Evolutionary conservation across 2,888 invertebrate genomes (phyloP).

Genomic region (Sicus ferrugineus): DNA sequence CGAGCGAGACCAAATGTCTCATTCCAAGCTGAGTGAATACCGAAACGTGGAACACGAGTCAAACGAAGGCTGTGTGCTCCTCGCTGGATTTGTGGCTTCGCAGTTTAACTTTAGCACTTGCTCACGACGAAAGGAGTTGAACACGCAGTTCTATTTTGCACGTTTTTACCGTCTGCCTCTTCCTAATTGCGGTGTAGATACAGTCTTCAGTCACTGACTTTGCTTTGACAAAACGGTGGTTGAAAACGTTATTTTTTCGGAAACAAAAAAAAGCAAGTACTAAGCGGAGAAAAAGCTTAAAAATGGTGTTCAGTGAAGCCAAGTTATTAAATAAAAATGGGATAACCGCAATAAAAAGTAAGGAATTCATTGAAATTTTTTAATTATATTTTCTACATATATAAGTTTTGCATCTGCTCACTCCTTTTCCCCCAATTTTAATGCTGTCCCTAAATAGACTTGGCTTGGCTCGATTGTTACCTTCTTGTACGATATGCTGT

Average conservation of each 20-base stretch:
- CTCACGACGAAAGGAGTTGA: constrained; percentile 42
- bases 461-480: constrained; percentile 1
- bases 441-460: background rate
- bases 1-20: constrained; percentile 12
- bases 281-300: background rate
- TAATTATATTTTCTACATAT: background rate
- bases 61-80: constrained; percentile 38
- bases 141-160: constrained; percentile 28
- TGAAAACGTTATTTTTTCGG: constrained; percentile 23
- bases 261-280: background rate
- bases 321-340: background rate
- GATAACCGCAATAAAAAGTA: background rate
- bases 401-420: background rate
- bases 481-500: constrained; percentile 12
- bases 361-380: background rate
- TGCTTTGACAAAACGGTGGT: constrained; percentile 26
- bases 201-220: constrained; percentile 33
- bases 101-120: constrained; percentile 50
- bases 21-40: constrained; percentile 19
- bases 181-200: constrained; percentile 44
- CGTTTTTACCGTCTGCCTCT: constrained; percentile 28
- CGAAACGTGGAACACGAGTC: background rate
- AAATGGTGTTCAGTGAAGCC: background rate
- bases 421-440: background rate
- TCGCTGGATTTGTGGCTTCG: constrained; percentile 41